Percentiles rank a stretch among this genome's conserved stretches.
phyloP scores from a whole-genome alignment of 1,140 invertebrate genomes.

The Magallana angulata region DNA sequence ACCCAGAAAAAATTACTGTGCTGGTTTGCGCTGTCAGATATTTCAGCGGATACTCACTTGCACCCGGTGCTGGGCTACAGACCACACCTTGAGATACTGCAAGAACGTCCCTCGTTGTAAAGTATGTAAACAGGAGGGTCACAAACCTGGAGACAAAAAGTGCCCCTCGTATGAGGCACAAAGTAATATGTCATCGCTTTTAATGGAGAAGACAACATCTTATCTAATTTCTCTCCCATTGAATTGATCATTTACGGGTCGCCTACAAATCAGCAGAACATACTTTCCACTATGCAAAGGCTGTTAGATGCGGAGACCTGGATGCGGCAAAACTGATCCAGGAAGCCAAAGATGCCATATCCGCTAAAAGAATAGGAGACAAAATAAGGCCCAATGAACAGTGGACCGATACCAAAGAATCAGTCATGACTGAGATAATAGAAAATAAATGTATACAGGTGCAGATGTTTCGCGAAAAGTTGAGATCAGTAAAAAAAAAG shows the following conservation, averaged over 20 bases:
- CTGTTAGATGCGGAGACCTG: background rate
- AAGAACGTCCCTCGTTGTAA: constrained; percentile 1
- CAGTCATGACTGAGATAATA: too few relatives aligned
- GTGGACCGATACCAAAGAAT: background rate
- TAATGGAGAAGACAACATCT: background rate
- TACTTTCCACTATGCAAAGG: background rate
- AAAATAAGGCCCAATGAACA: background rate
- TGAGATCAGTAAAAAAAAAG: background rate
- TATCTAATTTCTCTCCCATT: background rate
- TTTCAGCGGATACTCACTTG: background rate
- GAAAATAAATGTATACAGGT: background rate
- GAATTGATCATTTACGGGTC: background rate
- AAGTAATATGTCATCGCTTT: constrained; percentile 2
- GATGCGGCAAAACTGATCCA: background rate
- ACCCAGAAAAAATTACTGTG: background rate
- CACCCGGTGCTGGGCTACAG: background rate
- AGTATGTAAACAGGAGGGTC: constrained; percentile 5
- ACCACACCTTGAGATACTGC: background rate
- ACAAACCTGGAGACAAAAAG: background rate
- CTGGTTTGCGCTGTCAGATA: background rate
- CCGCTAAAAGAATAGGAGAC: background rate
- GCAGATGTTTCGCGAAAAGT: background rate
- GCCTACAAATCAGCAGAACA: constrained; percentile 29
- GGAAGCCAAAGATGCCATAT: background rate
- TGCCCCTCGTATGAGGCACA: background rate